Evolutionary conservation across 2,797 vertebrate species (phyloP).

Genomic region (Euthynnus affinis): DNA sequence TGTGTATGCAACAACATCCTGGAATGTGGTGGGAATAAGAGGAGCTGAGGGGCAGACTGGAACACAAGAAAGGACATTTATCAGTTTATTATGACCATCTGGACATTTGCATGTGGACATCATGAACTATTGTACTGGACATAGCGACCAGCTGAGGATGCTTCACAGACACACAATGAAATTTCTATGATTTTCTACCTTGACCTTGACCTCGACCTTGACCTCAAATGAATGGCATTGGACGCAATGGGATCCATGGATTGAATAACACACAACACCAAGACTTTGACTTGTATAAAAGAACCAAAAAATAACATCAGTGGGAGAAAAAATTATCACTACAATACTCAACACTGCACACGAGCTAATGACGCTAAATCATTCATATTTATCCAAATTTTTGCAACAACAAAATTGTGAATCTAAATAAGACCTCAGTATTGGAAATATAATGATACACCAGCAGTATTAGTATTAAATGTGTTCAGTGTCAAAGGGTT

Average conservation of each 20-base stretch:
- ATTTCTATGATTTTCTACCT: background rate
- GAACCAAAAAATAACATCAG: background rate
- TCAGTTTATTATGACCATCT: background rate
- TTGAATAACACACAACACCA: background rate
- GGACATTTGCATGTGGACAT: too few species aligned
- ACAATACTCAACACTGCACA: background rate
- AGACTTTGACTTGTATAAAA: background rate
- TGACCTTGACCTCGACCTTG: slow-evolving; percentile 3
- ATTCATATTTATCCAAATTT: background rate
- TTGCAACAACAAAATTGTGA: background rate
- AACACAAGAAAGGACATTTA: too few species aligned
- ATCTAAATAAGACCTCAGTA: background rate
- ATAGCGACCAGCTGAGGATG: too few species aligned
- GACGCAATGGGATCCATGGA: background rate
- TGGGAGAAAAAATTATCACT: background rate
- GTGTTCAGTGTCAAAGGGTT: background rate
- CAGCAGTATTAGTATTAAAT: background rate
- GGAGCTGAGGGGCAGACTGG: too few species aligned
- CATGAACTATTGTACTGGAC: background rate
- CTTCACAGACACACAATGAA: background rate
- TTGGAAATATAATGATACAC: background rate
- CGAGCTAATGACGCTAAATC: background rate
- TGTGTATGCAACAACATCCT: background rate
- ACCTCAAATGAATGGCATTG: background rate
- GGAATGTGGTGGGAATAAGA: background rate